Base-by-base conservation (phyloP, 1,140 invertebrate species). In the Steinernema feltiae region DNA sequence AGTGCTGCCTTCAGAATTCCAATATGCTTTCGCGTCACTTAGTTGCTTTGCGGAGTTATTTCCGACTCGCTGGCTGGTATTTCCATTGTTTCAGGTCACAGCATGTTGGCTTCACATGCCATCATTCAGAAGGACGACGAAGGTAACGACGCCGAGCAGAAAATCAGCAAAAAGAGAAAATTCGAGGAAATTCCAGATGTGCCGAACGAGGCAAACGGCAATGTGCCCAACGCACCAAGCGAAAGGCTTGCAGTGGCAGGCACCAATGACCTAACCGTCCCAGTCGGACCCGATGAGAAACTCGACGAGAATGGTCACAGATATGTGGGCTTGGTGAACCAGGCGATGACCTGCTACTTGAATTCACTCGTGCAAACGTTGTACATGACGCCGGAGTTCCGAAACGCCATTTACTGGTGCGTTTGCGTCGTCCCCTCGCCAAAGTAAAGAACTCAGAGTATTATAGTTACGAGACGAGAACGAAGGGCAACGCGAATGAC, bases 301-400 rank as follows among this genome's bases (percentile, higher is more conserved):
- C 21, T 79, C 1, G 85, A 86, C 74, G 83, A 83, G 48, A 83
- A 84, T 35, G 72, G 32, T 12, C 83, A 87, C 46, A 30, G 88
- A 76, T 94, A 92, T 88, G 92, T 94, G 7, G 94, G 94, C 41
- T 88, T 96, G 32, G 92, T 95, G 0, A 96, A 96, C 87, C 93
- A 94, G 87, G 93, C 93, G 0, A 95, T 95, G 93, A 95, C 94
- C 0, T 95, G 94, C 86, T 95, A 95, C 85, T 88, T 96, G 17
- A 96, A 95, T 86, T 94, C 92, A 88, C 87, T 95, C 30, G 88
- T 96, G 0, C 94, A 96, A 88, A 92, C 92, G 0, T 88, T 96
- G 0, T 95, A 90, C 82, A 95, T 96, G 93, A 95, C 93, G 1
- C 94, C 94, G n/a, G 94, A 96, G 87, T 95, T 96, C 85, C 88